These are phyloP conservation scores for Agriopis aurantiaria DNA, from an alignment of 2,888 invertebrate genomes.

Conservation along the genomic window DNA sequence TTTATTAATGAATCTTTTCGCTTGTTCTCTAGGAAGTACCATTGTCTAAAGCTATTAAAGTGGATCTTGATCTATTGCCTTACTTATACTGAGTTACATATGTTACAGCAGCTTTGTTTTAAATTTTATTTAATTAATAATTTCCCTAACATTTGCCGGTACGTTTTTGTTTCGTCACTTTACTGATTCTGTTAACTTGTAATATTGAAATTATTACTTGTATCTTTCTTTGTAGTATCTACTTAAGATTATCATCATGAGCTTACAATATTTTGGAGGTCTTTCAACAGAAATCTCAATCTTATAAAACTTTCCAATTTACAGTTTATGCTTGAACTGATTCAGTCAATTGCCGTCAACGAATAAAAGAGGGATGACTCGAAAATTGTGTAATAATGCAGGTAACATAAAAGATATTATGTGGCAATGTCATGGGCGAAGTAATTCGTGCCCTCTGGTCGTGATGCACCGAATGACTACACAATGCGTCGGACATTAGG, in stretches of 20 bases:
- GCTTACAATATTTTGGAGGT: slow-evolving; percentile 16
- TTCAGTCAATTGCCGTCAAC: slow-evolving; percentile 38
- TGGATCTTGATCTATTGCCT: slow-evolving; percentile 46
- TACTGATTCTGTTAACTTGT: neutral
- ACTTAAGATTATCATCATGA: slow-evolving; percentile 5
- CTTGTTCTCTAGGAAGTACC: slow-evolving; percentile 73
- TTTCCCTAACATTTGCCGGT: neutral
- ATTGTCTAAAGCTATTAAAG: slow-evolving; percentile 62
- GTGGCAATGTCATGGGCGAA: slow-evolving; percentile 80
- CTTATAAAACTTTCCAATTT: slow-evolving; percentile 28
- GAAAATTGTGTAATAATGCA: slow-evolving; percentile 44
- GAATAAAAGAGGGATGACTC: slow-evolving; percentile 38
- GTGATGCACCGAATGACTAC: slow-evolving; percentile 77
- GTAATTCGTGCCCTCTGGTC: slow-evolving; percentile 70
- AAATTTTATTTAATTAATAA: slow-evolving; percentile 1
- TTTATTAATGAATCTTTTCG: slow-evolving; percentile 76
- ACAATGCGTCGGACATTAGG: slow-evolving; percentile 73
- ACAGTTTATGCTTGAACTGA: slow-evolving; percentile 31
- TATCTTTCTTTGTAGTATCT: neutral
- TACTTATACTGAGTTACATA: slow-evolving; percentile 17
- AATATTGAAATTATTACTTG: neutral
- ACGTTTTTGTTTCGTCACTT: neutral
- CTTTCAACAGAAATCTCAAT: slow-evolving; percentile 24
- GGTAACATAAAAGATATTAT: slow-evolving; percentile 65
- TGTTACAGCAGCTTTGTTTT: slow-evolving; percentile 9